These are phyloP conservation scores for Triplophysa tibetana DNA, from an alignment of 2,113 vertebrate species.

Conservation along the genomic window DNA sequence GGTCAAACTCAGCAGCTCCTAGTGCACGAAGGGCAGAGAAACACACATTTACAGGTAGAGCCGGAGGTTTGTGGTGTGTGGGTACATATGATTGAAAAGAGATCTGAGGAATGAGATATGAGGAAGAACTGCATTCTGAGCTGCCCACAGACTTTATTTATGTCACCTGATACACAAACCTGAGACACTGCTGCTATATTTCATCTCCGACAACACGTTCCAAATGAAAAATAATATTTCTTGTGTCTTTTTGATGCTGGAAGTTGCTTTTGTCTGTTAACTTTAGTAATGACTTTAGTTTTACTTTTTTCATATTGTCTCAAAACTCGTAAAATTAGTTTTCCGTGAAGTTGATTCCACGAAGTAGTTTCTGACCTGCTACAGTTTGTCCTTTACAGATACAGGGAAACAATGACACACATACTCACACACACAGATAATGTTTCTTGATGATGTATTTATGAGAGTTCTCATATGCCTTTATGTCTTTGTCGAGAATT, in stretches of 20 bases:
- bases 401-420: not conserved
- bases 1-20: no score
- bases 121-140: not conserved
- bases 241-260: not conserved
- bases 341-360: conserved; percentile 18
- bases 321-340: not conserved
- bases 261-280: conserved; percentile 17
- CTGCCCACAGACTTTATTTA: conserved; percentile 33
- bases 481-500: no score
- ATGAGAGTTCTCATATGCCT: no score
- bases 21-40: not conserved
- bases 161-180: conserved; percentile 21
- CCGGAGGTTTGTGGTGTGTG: not conserved
- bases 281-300: conserved; percentile 5
- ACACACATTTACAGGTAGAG: not conserved
- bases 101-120: conserved; percentile 7
- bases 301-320: conserved; percentile 2
- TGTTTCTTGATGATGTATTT: no score
- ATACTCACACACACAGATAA: not conserved
- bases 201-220: conserved; percentile 4
- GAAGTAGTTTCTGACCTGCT: not conserved
- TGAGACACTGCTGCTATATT: conserved; percentile 6
- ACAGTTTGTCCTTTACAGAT: not conserved
- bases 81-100: conserved; percentile 15
- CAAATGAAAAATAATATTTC: conserved; percentile 12